Percentiles rank a stretch among this genome's conserved stretches.
Conservation (phyloP, 2,113 vertebrate genomes). For the Vidua chalybeata region DNA sequence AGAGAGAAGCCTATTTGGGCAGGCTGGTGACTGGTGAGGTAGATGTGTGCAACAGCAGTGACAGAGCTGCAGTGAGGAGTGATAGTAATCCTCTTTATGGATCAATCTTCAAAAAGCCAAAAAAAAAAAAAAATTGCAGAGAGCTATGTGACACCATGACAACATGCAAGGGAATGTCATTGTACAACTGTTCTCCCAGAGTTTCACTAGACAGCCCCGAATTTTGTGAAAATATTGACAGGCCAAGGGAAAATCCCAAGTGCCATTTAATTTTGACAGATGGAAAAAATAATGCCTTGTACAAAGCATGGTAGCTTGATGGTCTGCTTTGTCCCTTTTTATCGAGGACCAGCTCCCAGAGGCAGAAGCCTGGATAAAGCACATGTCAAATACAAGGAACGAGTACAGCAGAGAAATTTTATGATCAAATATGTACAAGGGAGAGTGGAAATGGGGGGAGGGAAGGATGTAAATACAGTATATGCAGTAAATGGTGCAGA, state of each 20-base stretch:
- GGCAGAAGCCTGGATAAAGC: slow-evolving; percentile 9
- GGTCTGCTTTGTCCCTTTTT: slow-evolving; percentile 14
- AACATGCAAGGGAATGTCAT: not conserved
- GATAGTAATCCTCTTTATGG: slow-evolving; percentile 8
- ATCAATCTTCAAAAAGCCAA: slow-evolving; percentile 6
- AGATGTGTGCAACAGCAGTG: not conserved
- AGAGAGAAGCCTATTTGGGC: not conserved
- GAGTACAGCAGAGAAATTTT: not conserved
- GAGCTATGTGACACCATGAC: not conserved
- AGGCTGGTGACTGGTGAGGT: not conserved
- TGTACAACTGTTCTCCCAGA: not conserved
- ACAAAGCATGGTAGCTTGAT: not conserved
- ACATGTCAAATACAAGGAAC: not conserved
- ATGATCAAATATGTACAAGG: slow-evolving; percentile 36
- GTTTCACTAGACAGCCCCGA: not conserved
- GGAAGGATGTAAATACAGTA: not conserved
- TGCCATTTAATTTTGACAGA: slow-evolving; percentile 21
- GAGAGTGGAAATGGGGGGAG: not conserved
- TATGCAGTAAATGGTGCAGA: slow-evolving; percentile 44
- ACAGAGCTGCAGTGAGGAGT: not conserved
- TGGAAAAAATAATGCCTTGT: not conserved
- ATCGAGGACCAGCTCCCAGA: not conserved
- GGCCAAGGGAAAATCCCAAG: not conserved
- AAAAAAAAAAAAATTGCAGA: not conserved
- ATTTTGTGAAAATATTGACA: not conserved